phyloP scores from a whole-genome alignment of 2,888 invertebrate species.

The Agrilus mali region DNA sequence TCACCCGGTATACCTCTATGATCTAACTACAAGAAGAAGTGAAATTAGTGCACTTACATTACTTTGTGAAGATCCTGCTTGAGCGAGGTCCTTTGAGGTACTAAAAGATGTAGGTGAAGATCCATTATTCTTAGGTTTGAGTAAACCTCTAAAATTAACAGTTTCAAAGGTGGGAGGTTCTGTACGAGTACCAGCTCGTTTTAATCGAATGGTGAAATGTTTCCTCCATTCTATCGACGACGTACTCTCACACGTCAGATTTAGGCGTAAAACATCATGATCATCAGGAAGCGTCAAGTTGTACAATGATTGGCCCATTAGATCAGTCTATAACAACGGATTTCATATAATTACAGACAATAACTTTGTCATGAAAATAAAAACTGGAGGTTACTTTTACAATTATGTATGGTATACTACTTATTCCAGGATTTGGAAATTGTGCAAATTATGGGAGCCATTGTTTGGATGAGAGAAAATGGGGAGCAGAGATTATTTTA shows the following conservation, averaged over 20 bases:
- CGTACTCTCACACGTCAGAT: slow-evolving; percentile 39
- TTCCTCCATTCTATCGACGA: slow-evolving; percentile 38
- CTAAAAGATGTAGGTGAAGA: slow-evolving; percentile 4
- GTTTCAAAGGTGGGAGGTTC: slow-evolving; percentile 60
- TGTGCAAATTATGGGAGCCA: too few relatives aligned
- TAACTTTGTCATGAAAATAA: too few relatives aligned
- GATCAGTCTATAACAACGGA: slow-evolving; percentile 52
- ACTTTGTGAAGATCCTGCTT: slow-evolving; percentile 11
- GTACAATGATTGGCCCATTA: slow-evolving; percentile 70
- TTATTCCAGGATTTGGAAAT: too few relatives aligned
- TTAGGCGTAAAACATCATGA: slow-evolving; percentile 55
- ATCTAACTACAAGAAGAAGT: not conserved
- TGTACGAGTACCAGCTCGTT: slow-evolving; percentile 56
- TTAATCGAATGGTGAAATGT: slow-evolving; percentile 40
- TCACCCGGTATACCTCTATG: too few relatives aligned
- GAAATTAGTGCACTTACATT: slow-evolving; percentile 14
- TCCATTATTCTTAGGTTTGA: slow-evolving; percentile 17
- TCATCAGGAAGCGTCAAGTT: slow-evolving; percentile 72
- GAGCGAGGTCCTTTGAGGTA: slow-evolving; percentile 5
- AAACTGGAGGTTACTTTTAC: too few relatives aligned
- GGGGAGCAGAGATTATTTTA: too few relatives aligned
- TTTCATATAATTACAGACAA: too few relatives aligned
- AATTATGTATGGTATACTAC: too few relatives aligned
- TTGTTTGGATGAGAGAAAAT: too few relatives aligned
- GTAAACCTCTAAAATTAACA: slow-evolving; percentile 52